phyloP scores from a whole-genome alignment of 2,113 vertebrate genomes.

The Sander vitreus region DNA sequence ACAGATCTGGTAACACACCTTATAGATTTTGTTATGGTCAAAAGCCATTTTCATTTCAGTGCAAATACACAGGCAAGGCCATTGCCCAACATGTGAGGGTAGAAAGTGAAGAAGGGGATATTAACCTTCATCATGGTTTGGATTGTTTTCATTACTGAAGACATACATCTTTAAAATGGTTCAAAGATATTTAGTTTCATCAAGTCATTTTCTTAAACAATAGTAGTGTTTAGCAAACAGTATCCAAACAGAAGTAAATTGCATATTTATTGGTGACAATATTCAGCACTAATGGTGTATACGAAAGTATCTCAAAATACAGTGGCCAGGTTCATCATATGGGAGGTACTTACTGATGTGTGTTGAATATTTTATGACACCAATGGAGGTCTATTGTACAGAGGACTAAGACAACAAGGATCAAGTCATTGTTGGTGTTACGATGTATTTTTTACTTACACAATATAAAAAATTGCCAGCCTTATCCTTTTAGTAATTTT shows the following conservation, averaged over 20 bases:
- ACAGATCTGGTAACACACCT: no score
- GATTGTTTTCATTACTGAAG: not conserved
- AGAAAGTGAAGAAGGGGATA: not conserved
- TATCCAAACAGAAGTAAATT: not conserved
- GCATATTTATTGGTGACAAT: no score
- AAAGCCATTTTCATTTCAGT: not conserved
- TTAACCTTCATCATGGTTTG: not conserved
- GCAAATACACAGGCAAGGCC: not conserved
- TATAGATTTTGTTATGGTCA: not conserved
- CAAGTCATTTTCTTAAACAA: not conserved
- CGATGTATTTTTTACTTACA: not conserved
- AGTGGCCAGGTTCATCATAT: not conserved
- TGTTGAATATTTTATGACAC: not conserved
- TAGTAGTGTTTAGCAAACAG: not conserved
- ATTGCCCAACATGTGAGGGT: not conserved
- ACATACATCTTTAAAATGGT: not conserved
- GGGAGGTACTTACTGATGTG: not conserved
- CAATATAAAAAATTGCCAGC: not conserved
- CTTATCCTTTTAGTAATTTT: not conserved
- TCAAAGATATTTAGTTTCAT: not conserved
- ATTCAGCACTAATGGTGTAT: not conserved
- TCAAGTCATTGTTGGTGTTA: not conserved
- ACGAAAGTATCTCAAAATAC: not conserved
- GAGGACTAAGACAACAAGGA: not conserved
- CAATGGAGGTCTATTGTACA: no score